Evolutionary conservation across 2,113 vertebrate genomes (phyloP).

Genomic region (Bungarus multicinctus): DNA sequence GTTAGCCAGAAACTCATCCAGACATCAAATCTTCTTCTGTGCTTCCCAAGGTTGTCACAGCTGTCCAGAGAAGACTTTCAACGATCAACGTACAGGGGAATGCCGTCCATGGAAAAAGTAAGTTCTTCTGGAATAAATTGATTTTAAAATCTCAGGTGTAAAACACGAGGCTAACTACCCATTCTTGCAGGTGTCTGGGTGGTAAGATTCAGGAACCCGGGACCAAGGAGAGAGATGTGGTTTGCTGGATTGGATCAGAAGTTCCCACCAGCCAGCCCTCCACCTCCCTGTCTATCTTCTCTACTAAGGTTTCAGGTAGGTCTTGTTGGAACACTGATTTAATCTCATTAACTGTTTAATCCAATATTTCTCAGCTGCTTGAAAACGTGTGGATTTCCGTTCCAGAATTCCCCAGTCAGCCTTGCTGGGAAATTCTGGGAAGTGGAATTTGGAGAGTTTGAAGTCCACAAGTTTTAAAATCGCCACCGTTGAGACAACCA

Average conservation of each 20-base stretch:
- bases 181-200: conserved; percentile 61
- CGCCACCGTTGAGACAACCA: background rate
- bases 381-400: background rate
- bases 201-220: conserved; percentile 52
- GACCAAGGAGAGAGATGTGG: conserved; percentile 55
- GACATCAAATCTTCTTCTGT: background rate
- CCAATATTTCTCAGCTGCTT: too few species aligned
- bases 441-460: too few species aligned
- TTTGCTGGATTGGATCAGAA: conserved; percentile 33
- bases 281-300: background rate
- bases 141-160: background rate
- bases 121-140: conserved; percentile 18
- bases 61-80: conserved; percentile 59
- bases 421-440: too few species aligned
- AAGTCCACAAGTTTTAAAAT: background rate
- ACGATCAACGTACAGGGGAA: conserved; percentile 24
- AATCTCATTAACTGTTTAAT: background rate
- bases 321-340: background rate
- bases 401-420: background rate
- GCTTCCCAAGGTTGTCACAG: conserved; percentile 46
- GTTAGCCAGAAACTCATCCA: background rate
- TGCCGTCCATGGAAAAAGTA: conserved; percentile 68
- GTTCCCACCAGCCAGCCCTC: background rate
- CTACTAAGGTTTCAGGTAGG: conserved; percentile 33
- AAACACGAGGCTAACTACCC: background rate